Conservation (phyloP, 2,113 vertebrate genomes). For the Hipposideros armiger region DNA sequence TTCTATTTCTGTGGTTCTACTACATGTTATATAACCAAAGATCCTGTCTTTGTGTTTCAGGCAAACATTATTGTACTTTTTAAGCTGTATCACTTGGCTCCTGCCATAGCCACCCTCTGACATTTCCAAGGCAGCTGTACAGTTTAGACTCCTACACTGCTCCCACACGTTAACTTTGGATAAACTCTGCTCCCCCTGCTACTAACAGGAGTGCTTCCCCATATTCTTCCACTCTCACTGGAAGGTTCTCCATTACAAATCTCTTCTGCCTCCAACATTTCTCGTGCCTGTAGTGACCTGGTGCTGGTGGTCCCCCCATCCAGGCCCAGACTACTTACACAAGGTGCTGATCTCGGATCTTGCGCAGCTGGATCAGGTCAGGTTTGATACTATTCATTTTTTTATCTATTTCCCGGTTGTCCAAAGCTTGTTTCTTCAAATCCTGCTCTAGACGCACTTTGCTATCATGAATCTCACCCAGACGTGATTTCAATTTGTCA, state of each 20-base stretch:
- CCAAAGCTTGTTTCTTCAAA: constrained; percentile 95
- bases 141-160: not conserved
- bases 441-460: constrained; percentile 96
- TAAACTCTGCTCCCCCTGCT: not conserved
- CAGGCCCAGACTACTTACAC: constrained; percentile 90
- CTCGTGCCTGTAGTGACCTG: not conserved
- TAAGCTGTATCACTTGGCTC: not conserved
- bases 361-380: constrained; percentile 96
- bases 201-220: constrained; percentile 8
- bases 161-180: not conserved
- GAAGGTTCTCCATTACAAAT: constrained; percentile 8
- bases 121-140: constrained; percentile 19
- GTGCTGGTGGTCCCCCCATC: not conserved
- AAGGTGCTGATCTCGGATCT: constrained; percentile 97
- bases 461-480: constrained; percentile 97
- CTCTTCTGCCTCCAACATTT: not conserved
- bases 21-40: not conserved
- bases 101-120: not conserved
- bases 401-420: constrained; percentile 97
- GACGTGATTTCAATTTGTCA: constrained; percentile 96
- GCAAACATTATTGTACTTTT: constrained; percentile 35
- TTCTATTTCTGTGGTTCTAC: constrained; percentile 57
- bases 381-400: constrained; percentile 98
- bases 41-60: constrained; percentile 40
- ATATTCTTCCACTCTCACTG: constrained; percentile 60